These are phyloP conservation scores for Rhagologus leucostigma DNA, from an alignment of 2,113 vertebrate genomes.

Conservation along the genomic window DNA sequence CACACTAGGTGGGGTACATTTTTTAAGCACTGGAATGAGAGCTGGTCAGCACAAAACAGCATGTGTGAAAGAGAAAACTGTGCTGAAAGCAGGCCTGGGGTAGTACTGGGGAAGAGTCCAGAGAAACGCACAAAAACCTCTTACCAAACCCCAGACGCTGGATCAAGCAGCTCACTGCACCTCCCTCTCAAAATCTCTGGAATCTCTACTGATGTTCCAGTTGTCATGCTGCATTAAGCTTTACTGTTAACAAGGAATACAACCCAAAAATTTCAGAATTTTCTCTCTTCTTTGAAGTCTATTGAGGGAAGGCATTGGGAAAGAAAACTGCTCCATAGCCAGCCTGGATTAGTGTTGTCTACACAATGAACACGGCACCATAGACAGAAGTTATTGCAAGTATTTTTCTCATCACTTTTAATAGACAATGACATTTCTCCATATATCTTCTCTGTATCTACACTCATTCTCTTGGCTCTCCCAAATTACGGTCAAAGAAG, in stretches of 20 bases:
- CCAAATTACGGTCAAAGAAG: neutral
- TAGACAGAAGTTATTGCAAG: neutral
- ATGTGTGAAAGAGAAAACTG: neutral
- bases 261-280: neutral
- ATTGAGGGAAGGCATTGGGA: neutral
- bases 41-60: neutral
- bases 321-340: neutral
- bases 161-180: neutral
- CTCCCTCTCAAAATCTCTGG: neutral
- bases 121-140: neutral
- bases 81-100: neutral
- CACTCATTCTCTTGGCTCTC: neutral
- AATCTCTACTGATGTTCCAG: neutral
- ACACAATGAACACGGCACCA: neutral
- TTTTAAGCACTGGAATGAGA: conserved; percentile 1
- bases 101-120: neutral
- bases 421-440: neutral
- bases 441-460: neutral
- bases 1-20: conserved; percentile 30
- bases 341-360: neutral
- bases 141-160: neutral
- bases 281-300: neutral
- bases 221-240: neutral
- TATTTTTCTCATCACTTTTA: neutral
- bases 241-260: neutral